Evolutionary conservation across 1,140 invertebrate species (phyloP), one percentile per base, ranked within the genome.

Genomic region (Neodiprion lecontei): DNA sequence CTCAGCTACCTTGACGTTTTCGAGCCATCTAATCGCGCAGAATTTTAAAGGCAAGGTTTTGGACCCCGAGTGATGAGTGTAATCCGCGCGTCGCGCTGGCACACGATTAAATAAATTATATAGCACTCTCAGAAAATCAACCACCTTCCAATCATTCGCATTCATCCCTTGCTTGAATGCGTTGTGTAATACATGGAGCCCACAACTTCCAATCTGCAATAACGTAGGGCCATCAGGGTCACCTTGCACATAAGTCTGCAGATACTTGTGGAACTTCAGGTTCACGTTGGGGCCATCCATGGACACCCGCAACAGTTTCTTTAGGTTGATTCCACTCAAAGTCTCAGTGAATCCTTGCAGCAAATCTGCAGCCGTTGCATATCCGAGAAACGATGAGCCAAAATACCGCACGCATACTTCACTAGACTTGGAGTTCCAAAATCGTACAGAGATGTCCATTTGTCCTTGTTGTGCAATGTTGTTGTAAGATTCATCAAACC

Each of bases 401-500:
- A 71, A 78, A 72, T 78, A 78, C 48, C 75, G 74, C 28, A 28
- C 72, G 40, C 69, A 48, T 70, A 70, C 48, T 78, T 78, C 21
- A 10, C 72, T 73, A 72, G 71, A 17, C 14, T 67, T 61, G 14
- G 48, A 28, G 67, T 73, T 68, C 72, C 75, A 74, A 76, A 78
- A 75, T 70, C 77, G 21, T 23, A 76, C 71, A 67, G 48, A 66
- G 67, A 78, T 50, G 69, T 67, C 78, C 76, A 79, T 48, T 75
- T 74, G 72, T 48, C 75, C 11, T 72, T 75, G 69, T 67, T 73
- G 67, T 12, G 48, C 14, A 48, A 76, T 66, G 67, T 76, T 80
- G 61, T 78, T 82, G 9, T 79, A 66, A 8, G 68, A 74, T 75
- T 81, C 80, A 67, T 80, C 79, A 72, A 80, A 82, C 2, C 72